Conservation (phyloP, 2,113 vertebrate genomes). For the Saiga tatarica region DNA sequence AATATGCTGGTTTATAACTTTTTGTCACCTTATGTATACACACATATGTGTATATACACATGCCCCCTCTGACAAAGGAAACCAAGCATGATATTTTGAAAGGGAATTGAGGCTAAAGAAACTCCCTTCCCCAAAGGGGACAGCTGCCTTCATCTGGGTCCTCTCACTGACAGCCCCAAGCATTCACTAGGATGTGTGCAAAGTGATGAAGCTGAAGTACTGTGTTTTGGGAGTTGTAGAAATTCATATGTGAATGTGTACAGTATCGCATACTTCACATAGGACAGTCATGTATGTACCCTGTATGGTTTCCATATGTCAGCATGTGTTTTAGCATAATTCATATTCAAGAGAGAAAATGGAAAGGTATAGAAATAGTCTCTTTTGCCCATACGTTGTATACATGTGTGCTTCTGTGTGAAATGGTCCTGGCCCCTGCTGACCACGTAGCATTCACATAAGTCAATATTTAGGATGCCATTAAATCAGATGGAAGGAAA, state of each 20-base stretch:
- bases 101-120: conserved; percentile 15
- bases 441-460: neutral
- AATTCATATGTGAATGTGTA: conserved; percentile 23
- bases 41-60: neutral
- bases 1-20: conserved; percentile 31
- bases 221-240: neutral
- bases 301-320: conserved; percentile 22
- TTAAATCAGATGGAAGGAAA: conserved; percentile 73
- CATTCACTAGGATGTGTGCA: conserved; percentile 4
- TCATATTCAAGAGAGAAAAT: conserved; percentile 20
- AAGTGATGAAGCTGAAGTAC: conserved; percentile 45
- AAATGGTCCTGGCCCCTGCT: neutral
- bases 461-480: conserved; percentile 62
- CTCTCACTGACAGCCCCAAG: neutral
- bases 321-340: conserved; percentile 23
- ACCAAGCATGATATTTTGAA: conserved; percentile 15
- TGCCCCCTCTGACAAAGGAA: conserved; percentile 37
- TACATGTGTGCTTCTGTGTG: neutral
- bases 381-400: neutral
- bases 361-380: neutral
- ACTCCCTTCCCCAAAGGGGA: conserved; percentile 19
- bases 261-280: neutral
- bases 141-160: conserved; percentile 14
- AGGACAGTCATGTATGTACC: neutral
- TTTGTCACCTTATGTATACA: neutral